Base-by-base conservation (phyloP, 2,888 invertebrate species). In the Caenorhabditis angaria region DNA sequence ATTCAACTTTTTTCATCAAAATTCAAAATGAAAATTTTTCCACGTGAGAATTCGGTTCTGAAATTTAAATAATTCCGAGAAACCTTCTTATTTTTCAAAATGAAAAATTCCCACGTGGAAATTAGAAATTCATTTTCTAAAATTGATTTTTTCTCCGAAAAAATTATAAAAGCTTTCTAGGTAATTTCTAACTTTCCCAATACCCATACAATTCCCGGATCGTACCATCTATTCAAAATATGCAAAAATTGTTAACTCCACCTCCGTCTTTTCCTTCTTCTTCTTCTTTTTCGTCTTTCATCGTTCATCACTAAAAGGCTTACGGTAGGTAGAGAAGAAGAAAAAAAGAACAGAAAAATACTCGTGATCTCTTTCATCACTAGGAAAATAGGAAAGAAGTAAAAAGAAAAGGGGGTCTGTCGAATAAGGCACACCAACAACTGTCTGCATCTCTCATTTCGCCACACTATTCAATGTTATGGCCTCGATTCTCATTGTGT, bases 401-500 rank as follows among this genome's bases (percentile, higher is more conserved):
- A 57, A 60, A 60, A 60, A 60, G 64, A 20, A 18, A 54, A 50
- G 64, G 60, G 58, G 63, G 50, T 55, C 35, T 61, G 61, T 48
- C 60, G 63, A 63, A 63, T 55, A 53, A 61, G 61, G 67, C 61
- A 61, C 51, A 58, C 18, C 55, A 56, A 61, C 61, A 51, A 35
- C 51, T 28, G 57, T 10, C 28, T 27, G 6, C 27, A 54, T 58
- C 62, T 62, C 62, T 24, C 8, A 28, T 4, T 18, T 48, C 14
- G 24, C 6, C 4, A 18, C 48, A 28, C 58, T 59, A 20, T 59
- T 41, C 62, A 20, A 27, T 58, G 53, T 62, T 48, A 53, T 68
- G 67, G 62, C 67, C 67, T 68, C 67, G 62, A 62, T 68, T 62
- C 67, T 68, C 67, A 53, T 22, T 54, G 57, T 68, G 62, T 68